Percentiles rank a stretch among this genome's conserved stretches.
phyloP scores from a whole-genome alignment of 1,140 invertebrate species.

The Brachionus rotundiformis region DNA sequence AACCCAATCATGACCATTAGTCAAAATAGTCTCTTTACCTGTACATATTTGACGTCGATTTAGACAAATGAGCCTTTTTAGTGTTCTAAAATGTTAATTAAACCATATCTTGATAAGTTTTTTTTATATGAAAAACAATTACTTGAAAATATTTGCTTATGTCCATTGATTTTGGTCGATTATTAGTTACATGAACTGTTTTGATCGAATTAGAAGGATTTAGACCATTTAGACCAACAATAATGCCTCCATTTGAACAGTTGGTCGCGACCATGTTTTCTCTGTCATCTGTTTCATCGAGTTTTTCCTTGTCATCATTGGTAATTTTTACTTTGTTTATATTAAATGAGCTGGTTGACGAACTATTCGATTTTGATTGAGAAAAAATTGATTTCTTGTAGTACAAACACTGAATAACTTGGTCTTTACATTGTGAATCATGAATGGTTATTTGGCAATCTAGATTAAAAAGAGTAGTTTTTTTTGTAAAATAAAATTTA shows the following conservation, averaged over 20 bases:
- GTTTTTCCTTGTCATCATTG: background rate
- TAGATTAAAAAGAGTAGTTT: background rate
- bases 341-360: background rate
- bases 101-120: background rate
- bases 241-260: background rate
- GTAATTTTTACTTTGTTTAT: background rate
- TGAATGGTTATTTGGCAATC: slow-evolving; percentile 25
- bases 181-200: slow-evolving; percentile 10
- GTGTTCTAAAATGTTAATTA: slow-evolving; percentile 6
- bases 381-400: slow-evolving; percentile 37
- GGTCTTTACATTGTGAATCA: slow-evolving; percentile 18
- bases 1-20: slow-evolving; percentile 17
- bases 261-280: background rate
- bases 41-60: slow-evolving; percentile 51
- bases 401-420: background rate
- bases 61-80: slow-evolving; percentile 45
- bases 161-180: slow-evolving; percentile 50
- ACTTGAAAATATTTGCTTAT: slow-evolving; percentile 51
- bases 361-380: slow-evolving; percentile 17
- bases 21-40: slow-evolving; percentile 44
- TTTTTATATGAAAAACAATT: background rate
- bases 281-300: background rate
- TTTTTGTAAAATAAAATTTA: too few relatives aligned
- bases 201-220: slow-evolving; percentile 3
- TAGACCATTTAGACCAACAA: background rate